phyloP scores from a whole-genome alignment of 2,888 invertebrate genomes.

The Aphrophora alni region DNA sequence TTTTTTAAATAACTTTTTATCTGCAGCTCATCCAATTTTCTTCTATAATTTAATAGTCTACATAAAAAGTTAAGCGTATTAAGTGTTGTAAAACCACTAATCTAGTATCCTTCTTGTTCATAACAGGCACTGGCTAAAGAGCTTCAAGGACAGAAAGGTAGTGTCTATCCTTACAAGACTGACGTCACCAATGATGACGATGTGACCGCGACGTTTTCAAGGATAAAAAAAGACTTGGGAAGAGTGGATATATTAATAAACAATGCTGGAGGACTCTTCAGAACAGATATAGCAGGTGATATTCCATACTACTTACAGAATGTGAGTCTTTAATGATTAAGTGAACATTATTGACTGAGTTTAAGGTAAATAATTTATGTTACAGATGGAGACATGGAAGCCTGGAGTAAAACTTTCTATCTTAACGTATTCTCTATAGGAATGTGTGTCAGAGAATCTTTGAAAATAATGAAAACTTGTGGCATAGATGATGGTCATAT shows the following conservation, averaged over 20 bases:
- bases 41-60: too few species aligned
- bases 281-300: background rate
- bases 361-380: background rate
- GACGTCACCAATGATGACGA: background rate
- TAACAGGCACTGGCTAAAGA: background rate
- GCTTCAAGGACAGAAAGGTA: background rate
- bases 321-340: too few species aligned
- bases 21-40: too few species aligned
- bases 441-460: conserved; percentile 43
- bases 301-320: too few species aligned
- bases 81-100: too few species aligned
- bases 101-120: too few species aligned
- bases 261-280: background rate
- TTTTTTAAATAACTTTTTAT: too few species aligned
- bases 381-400: conserved; percentile 44
- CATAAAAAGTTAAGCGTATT: too few species aligned
- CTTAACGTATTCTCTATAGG: conserved; percentile 46
- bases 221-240: background rate
- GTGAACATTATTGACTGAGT: background rate
- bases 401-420: conserved; percentile 46
- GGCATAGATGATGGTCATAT: conserved; percentile 48
- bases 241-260: background rate
- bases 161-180: background rate
- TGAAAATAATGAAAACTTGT: conserved; percentile 45
- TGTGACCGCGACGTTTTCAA: background rate